Evolutionary conservation across 1,140 invertebrate species (phyloP).

Genomic region (Megathymus violae): DNA sequence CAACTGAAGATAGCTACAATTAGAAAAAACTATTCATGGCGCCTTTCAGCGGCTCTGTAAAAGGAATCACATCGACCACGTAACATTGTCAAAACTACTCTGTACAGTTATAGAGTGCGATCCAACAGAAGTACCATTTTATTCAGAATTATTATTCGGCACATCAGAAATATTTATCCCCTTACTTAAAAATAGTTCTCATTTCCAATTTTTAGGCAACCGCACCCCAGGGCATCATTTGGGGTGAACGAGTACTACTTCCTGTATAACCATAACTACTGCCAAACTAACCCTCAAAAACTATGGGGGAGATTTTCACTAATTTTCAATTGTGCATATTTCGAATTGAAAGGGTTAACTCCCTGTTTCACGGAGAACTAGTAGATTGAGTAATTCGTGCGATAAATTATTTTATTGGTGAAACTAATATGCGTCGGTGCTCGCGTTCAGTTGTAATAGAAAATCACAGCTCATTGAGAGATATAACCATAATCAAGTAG

Average conservation of each 20-base stretch:
- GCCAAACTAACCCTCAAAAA: conserved; percentile 31
- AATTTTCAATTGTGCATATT: conserved; percentile 36
- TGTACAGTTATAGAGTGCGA: no score
- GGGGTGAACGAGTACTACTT: conserved; percentile 25
- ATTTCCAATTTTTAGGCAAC: conserved; percentile 29
- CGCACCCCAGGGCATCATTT: conserved; percentile 30
- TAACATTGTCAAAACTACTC: no score
- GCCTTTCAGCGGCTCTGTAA: no score
- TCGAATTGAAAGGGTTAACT: conserved; percentile 23
- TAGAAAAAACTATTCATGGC: no score
- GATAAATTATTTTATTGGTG: background rate
- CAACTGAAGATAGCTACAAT: no score
- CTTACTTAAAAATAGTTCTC: conserved; percentile 29
- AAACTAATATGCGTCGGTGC: no score
- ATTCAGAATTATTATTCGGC: background rate
- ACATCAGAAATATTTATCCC: conserved; percentile 19
- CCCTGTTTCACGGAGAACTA: background rate
- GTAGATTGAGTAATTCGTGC: no score
- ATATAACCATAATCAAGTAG: no score
- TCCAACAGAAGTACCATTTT: no score
- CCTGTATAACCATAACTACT: conserved; percentile 21
- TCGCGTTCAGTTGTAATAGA: no score
- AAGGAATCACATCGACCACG: no score
- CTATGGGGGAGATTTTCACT: conserved; percentile 27
- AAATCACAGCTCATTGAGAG: no score